Evolutionary conservation across 2,113 vertebrate species (phyloP).

Genomic region (Myocastor coypus): DNA sequence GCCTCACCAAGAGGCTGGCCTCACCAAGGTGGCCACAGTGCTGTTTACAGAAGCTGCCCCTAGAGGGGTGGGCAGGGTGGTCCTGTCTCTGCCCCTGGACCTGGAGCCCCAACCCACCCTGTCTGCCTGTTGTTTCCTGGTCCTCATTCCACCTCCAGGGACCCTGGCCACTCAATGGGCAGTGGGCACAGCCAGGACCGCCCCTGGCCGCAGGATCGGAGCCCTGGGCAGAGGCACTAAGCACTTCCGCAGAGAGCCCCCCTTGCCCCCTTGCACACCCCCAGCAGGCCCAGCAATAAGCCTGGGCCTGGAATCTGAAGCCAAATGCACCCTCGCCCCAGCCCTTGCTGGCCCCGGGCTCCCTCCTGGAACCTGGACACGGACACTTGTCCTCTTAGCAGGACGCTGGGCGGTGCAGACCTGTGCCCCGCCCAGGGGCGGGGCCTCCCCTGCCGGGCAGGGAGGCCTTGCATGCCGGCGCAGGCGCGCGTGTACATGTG

Average conservation of each 20-base stretch:
- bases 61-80: not conserved
- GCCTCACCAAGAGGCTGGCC: constrained; percentile 75
- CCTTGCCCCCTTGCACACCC: not conserved
- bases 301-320: constrained; percentile 32
- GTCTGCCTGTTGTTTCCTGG: not conserved
- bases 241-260: not conserved
- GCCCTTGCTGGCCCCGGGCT: not conserved
- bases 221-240: not conserved
- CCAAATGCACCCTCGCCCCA: not conserved
- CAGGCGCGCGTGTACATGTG: constrained; percentile 53
- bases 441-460: not conserved
- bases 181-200: not conserved
- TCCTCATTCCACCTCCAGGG: constrained; percentile 2
- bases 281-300: not conserved
- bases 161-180: constrained; percentile 21
- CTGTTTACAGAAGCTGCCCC: not conserved
- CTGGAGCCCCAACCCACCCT: not conserved
- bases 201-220: constrained; percentile 27
- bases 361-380: not conserved
- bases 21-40: not conserved
- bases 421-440: not conserved
- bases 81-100: not conserved
- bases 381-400: not conserved
- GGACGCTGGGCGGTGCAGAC: not conserved
- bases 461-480: constrained; percentile 54